Base-by-base conservation (phyloP, 1,140 invertebrate species). In the Drosophila repletoides region DNA sequence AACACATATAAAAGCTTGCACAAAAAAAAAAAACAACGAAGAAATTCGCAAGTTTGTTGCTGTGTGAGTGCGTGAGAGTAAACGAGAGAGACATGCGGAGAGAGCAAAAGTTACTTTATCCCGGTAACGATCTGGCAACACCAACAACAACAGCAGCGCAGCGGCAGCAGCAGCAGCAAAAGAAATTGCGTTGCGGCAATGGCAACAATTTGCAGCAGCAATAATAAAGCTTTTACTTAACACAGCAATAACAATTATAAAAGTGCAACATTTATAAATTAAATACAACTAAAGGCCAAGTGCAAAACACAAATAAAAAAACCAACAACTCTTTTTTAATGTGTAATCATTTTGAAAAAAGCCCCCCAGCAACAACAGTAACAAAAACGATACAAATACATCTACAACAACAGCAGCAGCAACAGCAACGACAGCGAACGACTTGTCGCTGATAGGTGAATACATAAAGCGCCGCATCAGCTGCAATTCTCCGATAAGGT, bases 401-500 rank as follows among this genome's bases (percentile, higher is more conserved):
- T 21, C n/a, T 41, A 36, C 46, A 59, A 56, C 24, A 49, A 66
- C 36, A 64, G 58, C 24, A 58, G 34, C 55, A 43, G 17, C 6
- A 52, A 56, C 55, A 53, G 46, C 49, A 38, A 61, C 17, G 65
- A 31, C 61, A 53, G 53, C 61, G 46, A 36, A 48, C 63, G 29
- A 68, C 65, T 76, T 65, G 58, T 66, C 60, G 72, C 76, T 81
- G 72, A 81, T 76, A 80, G 52, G 24, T 46, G 72, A 73, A 49
- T 31, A 40, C 56, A 56, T 51, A 69, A 64, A 69, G 60, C 66
- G 79, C 76, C 74, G 58, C 65, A 63, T 69, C 65, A 83, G 79
- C 74, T 83, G 80, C 74, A 83, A 60, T 86, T 86, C 38, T 72
- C 70, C 80, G 79, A 83, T 83, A 83, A 86, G 80, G 79, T 84